These are phyloP conservation scores for Erpetoichthys calabaricus DNA, from an alignment of 2,797 vertebrate genomes.

Conservation along the genomic window DNA sequence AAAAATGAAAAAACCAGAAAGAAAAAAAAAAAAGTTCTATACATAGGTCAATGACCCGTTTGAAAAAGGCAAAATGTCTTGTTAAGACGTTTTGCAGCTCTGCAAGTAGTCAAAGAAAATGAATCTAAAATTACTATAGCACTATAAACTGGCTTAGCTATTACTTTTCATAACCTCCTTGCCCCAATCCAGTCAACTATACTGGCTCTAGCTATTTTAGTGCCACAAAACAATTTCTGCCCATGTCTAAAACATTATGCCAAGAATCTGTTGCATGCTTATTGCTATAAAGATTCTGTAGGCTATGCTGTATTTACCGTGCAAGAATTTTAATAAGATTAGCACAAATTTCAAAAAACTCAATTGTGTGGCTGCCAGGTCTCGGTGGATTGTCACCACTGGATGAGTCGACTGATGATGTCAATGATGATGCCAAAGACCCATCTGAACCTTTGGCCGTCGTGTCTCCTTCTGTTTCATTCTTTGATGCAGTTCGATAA, in stretches of 20 bases:
- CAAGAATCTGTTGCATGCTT: conserved; percentile 82
- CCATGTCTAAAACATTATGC: conserved; percentile 67
- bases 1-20: not conserved
- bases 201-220: conserved; percentile 47
- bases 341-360: conserved; percentile 98
- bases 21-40: not conserved
- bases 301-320: conserved; percentile 69
- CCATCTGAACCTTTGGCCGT: conserved; percentile 61
- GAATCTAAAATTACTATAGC: conserved; percentile 21
- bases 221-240: conserved; percentile 58
- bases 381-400: conserved; percentile 60
- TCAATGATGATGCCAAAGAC: conserved; percentile 79
- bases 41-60: not conserved
- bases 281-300: conserved; percentile 87
- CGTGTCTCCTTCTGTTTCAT: conserved; percentile 58
- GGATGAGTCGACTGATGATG: conserved; percentile 77
- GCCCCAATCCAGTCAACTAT: conserved; percentile 39
- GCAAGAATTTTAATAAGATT: conserved; percentile 98
- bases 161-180: conserved; percentile 23
- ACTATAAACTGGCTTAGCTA: conserved; percentile 38
- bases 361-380: conserved; percentile 94
- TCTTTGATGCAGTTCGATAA: conserved; percentile 69
- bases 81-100: conserved; percentile 19
- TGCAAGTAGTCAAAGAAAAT: conserved; percentile 24
- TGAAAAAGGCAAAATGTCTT: conserved; percentile 8